Percentiles rank a stretch among this genome's conserved stretches.
Conservation (phyloP, 2,797 vertebrate species). For the Eulemur coronatus region DNA sequence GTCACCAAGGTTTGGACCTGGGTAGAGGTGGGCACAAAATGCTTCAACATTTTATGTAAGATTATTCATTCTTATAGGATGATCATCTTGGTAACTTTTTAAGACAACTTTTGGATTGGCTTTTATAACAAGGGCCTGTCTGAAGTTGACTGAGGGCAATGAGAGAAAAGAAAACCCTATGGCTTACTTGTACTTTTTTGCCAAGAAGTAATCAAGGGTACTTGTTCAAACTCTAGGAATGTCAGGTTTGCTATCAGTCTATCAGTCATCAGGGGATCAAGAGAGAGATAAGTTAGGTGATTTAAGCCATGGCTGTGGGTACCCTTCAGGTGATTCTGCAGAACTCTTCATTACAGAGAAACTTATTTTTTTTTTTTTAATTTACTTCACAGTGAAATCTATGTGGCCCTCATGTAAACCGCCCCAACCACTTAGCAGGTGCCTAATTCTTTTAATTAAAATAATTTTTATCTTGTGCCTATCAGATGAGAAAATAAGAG, state of each 20-base stretch:
- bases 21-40: background rate
- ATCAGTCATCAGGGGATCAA: background rate
- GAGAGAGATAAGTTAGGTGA: background rate
- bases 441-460: slow-evolving; percentile 41
- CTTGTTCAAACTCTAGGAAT: background rate
- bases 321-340: slow-evolving; percentile 1
- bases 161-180: background rate
- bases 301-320: background rate
- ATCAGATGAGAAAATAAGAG: slow-evolving; percentile 48
- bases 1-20: background rate
- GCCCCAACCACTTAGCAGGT: background rate
- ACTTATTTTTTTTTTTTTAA: background rate
- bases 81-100: background rate
- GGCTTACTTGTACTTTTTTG: background rate
- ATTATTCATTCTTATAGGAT: background rate
- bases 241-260: background rate
- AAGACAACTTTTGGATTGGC: background rate
- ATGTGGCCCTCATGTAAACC: background rate
- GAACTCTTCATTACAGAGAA: background rate
- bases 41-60: background rate
- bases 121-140: background rate
- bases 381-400: background rate
- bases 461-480: slow-evolving; percentile 28
- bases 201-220: background rate
- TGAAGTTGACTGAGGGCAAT: background rate